These are phyloP conservation scores for Micromussa lordhowensis DNA, from an alignment of 92 coral and sea anemone species.

Conservation along the genomic window DNA sequence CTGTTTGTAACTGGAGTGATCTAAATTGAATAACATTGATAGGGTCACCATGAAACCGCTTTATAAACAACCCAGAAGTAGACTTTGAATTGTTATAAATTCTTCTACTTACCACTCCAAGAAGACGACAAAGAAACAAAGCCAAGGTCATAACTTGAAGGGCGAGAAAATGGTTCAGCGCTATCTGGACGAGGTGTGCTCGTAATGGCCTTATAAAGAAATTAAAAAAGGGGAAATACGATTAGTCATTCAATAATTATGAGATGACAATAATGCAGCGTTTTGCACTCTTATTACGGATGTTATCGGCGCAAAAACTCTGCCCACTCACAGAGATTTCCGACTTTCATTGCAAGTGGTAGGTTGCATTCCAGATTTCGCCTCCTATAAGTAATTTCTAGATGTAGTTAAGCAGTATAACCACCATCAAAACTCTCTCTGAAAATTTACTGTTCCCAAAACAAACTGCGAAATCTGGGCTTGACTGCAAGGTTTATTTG, in stretches of 20 bases:
- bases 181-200: constrained; percentile 70
- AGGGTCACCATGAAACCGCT: no score
- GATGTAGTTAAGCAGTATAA: no score
- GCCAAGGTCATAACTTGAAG: constrained; percentile 74
- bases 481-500: no score
- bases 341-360: no score
- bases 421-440: not conserved
- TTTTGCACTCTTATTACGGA: no score
- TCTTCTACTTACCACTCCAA: constrained; percentile 66
- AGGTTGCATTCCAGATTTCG: no score
- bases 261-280: no score
- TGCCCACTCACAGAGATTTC: no score
- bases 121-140: constrained; percentile 84
- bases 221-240: no score
- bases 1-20: constrained; percentile 57
- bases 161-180: constrained; percentile 65
- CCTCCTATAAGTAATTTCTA: no score
- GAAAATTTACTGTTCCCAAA: not conserved
- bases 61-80: not conserved
- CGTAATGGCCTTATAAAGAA: not conserved
- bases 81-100: not conserved
- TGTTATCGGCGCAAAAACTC: no score
- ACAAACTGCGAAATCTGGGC: not conserved
- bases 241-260: no score
- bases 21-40: constrained; percentile 14